Percentiles rank a stretch among this genome's conserved stretches.
Evolutionary conservation across 2,888 invertebrate species (phyloP).

Genomic region (Herminia tarsipennalis): DNA sequence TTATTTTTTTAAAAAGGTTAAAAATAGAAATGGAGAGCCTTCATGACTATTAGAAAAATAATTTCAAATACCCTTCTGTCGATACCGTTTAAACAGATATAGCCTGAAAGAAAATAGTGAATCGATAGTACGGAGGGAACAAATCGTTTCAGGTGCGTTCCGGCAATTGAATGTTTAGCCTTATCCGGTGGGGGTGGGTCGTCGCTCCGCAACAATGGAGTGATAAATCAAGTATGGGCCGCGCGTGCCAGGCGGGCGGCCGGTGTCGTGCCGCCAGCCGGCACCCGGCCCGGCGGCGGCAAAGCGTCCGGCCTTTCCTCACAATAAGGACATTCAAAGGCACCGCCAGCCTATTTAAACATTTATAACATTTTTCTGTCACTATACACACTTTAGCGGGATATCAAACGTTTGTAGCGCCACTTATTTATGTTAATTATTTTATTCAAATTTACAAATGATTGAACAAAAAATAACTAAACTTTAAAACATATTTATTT

Average conservation of each 20-base stretch:
- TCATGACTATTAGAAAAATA: too few relatives aligned
- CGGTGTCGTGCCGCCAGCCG: conserved; percentile 43
- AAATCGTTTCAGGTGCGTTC: conserved; percentile 80
- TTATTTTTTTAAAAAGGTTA: too few relatives aligned
- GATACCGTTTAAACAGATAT: too few relatives aligned
- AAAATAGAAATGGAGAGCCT: too few relatives aligned
- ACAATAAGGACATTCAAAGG: conserved; percentile 70
- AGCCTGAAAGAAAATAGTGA: conserved; percentile 68
- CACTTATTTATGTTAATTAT: too few relatives aligned
- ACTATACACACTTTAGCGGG: conserved; percentile 19
- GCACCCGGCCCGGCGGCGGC: conserved; percentile 47
- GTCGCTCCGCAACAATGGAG: conserved; percentile 81
- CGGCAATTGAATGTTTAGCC: conserved; percentile 83
- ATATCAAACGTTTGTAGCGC: conserved; percentile 19
- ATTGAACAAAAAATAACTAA: not conserved
- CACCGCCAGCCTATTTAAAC: conserved; percentile 54
- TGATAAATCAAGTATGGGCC: conserved; percentile 84
- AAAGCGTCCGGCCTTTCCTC: conserved; percentile 58
- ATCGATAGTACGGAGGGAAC: conserved; percentile 75
- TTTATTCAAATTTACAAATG: not conserved
- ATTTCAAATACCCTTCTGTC: too few relatives aligned
- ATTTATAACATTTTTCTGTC: conserved; percentile 36
- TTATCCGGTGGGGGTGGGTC: conserved; percentile 80
- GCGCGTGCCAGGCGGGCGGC: conserved; percentile 70
- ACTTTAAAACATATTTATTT: not conserved